phyloP scores from a whole-genome alignment of 2,888 invertebrate genomes.

The Periphyllus acericola region DNA sequence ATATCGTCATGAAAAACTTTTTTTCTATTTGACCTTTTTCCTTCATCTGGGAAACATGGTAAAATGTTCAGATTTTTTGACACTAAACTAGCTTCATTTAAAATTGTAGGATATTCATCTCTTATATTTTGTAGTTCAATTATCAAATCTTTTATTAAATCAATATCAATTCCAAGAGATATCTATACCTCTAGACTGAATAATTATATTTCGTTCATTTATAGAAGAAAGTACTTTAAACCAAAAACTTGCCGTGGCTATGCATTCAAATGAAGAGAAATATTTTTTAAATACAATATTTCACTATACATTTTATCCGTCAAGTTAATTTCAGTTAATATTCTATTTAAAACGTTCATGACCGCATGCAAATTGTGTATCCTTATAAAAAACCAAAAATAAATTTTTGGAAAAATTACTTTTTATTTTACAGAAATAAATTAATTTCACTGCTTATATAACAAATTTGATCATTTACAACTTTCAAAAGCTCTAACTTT shows the following conservation, averaged over 20 bases:
- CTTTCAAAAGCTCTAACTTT: conserved; percentile 12
- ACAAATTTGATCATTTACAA: conserved; percentile 19
- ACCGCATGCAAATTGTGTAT: conserved; percentile 18
- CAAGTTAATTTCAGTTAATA: conserved; percentile 30
- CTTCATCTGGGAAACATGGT: too few relatives aligned
- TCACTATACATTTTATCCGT: conserved; percentile 16
- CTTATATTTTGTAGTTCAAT: too few relatives aligned
- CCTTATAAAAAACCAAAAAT: conserved; percentile 12
- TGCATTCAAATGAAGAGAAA: conserved; percentile 54
- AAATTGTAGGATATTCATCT: too few relatives aligned
- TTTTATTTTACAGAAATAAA: conserved; percentile 12
- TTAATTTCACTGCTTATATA: background rate
- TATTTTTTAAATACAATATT: conserved; percentile 29
- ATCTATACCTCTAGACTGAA: conserved; percentile 42
- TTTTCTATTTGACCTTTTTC: too few relatives aligned
- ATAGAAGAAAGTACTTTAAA: conserved; percentile 38
- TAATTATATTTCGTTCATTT: conserved; percentile 43
- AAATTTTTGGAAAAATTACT: conserved; percentile 10
- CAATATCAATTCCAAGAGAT: conserved; percentile 45
- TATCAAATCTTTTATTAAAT: background rate
- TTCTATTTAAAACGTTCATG: conserved; percentile 7
- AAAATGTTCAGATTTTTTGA: too few relatives aligned
- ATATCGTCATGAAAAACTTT: too few relatives aligned
- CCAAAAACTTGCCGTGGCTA: conserved; percentile 47
- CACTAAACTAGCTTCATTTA: too few relatives aligned